Percentiles rank a stretch among this genome's conserved stretches.
Evolutionary conservation across 2,797 vertebrate genomes (phyloP).

Genomic region (Liparis tanakae): DNA sequence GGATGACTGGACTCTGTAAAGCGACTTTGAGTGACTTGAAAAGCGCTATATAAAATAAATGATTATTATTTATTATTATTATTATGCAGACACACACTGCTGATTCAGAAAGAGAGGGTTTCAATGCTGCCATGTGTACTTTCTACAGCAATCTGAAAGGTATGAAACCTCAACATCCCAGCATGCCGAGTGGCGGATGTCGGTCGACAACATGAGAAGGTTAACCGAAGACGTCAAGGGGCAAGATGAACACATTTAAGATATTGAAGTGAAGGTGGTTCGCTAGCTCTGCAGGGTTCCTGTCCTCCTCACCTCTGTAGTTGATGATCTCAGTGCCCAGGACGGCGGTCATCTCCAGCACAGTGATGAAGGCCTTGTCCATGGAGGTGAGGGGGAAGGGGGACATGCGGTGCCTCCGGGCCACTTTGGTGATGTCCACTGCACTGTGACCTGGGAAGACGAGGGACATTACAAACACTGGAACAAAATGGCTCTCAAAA

Average conservation of each 20-base stretch:
- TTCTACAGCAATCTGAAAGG: constrained; percentile 19
- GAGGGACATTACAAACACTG: neutral
- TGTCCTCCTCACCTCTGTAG: constrained; percentile 88
- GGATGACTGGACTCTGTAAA: too few relatives aligned
- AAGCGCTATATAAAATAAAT: too few relatives aligned
- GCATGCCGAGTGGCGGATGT: constrained; percentile 28
- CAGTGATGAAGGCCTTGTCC: constrained; percentile 99
- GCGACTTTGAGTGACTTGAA: too few relatives aligned
- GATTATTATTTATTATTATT: too few relatives aligned
- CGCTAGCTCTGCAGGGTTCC: neutral
- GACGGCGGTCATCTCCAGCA: constrained; percentile 98
- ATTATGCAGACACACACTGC: constrained; percentile 38
- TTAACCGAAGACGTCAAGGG: constrained; percentile 1
- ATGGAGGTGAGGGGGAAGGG: constrained; percentile 99
- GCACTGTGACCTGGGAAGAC: constrained; percentile 94
- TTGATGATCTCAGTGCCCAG: constrained; percentile 99
- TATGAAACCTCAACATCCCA: constrained; percentile 23
- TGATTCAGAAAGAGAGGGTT: constrained; percentile 50
- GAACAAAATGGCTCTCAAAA: neutral
- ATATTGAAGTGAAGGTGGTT: neutral
- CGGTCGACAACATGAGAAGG: constrained; percentile 1
- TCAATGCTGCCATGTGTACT: constrained; percentile 36
- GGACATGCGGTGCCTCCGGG: constrained; percentile 98
- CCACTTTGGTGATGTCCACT: constrained; percentile 99
- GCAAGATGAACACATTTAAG: neutral